phyloP scores from a whole-genome alignment of 2,797 vertebrate species.

The Labeo calbasu region DNA sequence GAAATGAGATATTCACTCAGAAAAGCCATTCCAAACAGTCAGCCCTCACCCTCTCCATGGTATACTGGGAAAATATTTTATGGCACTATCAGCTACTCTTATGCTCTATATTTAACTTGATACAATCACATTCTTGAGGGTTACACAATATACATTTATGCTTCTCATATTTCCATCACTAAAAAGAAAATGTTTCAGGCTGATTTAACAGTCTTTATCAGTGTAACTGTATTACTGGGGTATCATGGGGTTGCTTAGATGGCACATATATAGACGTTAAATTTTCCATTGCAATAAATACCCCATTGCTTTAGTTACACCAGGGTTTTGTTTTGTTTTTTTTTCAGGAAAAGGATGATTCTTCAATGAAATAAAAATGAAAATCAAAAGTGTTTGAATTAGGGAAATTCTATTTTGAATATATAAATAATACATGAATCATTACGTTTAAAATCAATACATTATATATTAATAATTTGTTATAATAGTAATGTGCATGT shows the following conservation, averaged over 20 bases:
- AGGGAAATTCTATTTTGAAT: not conserved
- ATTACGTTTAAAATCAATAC: not conserved
- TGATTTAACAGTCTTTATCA: constrained; percentile 18
- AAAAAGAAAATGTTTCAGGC: not conserved
- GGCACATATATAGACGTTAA: not conserved
- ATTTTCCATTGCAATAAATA: no score
- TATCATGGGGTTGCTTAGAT: not conserved
- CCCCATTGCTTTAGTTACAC: not conserved
- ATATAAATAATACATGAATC: not conserved
- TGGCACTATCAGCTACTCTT: not conserved
- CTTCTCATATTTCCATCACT: constrained; percentile 7
- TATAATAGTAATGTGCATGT: not conserved
- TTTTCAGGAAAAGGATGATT: not conserved
- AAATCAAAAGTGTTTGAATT: not conserved
- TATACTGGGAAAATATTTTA: constrained; percentile 27
- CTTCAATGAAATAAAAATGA: not conserved
- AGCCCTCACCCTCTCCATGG: constrained; percentile 43
- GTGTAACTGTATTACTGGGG: not conserved
- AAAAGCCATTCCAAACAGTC: constrained; percentile 58
- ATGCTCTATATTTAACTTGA: not conserved
- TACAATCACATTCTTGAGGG: not conserved
- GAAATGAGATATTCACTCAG: constrained; percentile 63
- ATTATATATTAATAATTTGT: no score
- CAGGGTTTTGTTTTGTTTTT: not conserved
- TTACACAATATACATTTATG: not conserved